Base-by-base conservation (phyloP, 2,888 invertebrate species). In the Drosophila mimetica region DNA sequence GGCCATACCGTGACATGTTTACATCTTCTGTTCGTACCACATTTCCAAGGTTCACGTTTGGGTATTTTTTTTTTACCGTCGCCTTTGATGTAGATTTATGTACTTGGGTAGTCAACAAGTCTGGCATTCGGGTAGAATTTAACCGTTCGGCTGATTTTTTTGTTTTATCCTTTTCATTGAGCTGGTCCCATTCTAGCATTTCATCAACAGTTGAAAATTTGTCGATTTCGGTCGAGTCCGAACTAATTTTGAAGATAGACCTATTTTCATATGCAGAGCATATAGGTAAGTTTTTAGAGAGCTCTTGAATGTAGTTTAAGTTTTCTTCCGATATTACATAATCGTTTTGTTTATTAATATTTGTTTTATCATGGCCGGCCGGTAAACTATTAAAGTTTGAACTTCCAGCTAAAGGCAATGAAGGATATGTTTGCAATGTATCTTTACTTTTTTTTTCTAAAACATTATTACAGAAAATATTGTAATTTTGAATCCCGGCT, bases 191-290 rank as follows among this genome's bases (percentile, higher is more conserved):
- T 14, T 77, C 80, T 0, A 90, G 52, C 79, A 90, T 88, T 55
- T 91, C 89, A 53, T 90, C 88, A 1, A 89, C 77, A 1, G 88
- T 83, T 5, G 76, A 78, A n/a, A 84, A 57, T 6, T 51, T 22
- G 22, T 70, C 52, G 5, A 52, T 47, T 5, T 69, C 50, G 20
- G 42, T 63, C 6, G 39, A 13, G 20, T 44, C 63, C 3, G 22
- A n/a, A 25, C 42, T 76, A 22, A 79, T 77, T 48, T 90, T 88
- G 50, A 91, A 92, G 64, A 91, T 92, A 0, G 92, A 92, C 61
- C 91, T 91, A 67, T 91, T 91, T 73, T 92, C 92, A 57, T 91
- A 92, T 0, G 88, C 91, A 9, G 92, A 92, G 61, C 92, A 92
- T 58, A 92, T 92, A 2, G 92, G 92, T 57, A 92, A 87, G 65